Base-by-base conservation (phyloP, 2,888 invertebrate genomes). In the Heliconius ismenius region DNA sequence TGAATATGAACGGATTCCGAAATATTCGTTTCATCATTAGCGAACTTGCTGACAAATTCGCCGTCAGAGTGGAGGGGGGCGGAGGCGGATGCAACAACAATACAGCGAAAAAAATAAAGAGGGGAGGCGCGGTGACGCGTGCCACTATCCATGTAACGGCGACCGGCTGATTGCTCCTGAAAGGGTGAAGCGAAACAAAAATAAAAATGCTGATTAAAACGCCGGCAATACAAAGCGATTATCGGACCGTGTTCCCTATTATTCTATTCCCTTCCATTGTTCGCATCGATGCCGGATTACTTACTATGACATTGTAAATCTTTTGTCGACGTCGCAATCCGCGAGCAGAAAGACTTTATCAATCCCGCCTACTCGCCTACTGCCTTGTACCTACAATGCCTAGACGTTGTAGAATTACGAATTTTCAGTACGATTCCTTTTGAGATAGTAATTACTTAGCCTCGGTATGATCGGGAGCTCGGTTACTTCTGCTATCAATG, bases 191-290 rank as follows among this genome's bases (percentile, higher is more conserved):
- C 87, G 86, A 85, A 86, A 87, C 86, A 90, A 89, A 89, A 90
- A 87, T 86, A 85, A 83, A 83, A 86, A 79, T 87, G 88, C 89
- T 92, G 92, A 92, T 92, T 92, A 91, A 90, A 92, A 90, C 87
- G 84, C 86, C 83, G 86, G 84, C 85, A 84, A 84, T 85, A 91
- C 92, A 92, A 92, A 92, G 92, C 91, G 91, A 91, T 91, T 91
- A 78, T 74, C 79, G 79, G 79, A 79, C 79, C 78, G 80, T 88
- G 84, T 86, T 82, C 81, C 81, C 87, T 86, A 88, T 86, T 85
- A 82, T 84, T 79, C 68, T 81, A 81, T 80, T 73, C 72, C 80
- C 77, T 77, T 76, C 81, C 80, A 83, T 86, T 86, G 86, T 86
- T 77, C 81, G 80, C 85, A 84, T 84, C 85, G 82, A 81, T 82